A percentile compares a stretch with the other conserved stretches of the same genome.
These are phyloP conservation scores for Calameuta idolon DNA, from an alignment of 2,888 invertebrate genomes.

Conservation along the genomic window DNA sequence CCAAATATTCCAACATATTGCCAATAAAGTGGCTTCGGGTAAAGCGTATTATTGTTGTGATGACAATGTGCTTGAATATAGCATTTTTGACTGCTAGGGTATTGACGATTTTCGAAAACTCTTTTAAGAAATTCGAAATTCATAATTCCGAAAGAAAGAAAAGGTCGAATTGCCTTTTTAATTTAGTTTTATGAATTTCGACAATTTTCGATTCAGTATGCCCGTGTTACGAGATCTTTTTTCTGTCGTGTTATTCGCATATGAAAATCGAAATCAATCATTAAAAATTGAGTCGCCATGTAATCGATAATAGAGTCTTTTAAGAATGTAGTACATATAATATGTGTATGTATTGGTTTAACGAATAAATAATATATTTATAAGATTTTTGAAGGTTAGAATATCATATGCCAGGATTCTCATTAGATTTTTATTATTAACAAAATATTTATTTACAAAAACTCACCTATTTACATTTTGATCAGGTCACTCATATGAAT, in stretches of 20 bases:
- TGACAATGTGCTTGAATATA: too few species aligned
- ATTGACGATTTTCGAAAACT: background rate
- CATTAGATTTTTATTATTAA: background rate
- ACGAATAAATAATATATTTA: slow-evolving; percentile 44
- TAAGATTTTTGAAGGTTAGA: slow-evolving; percentile 18
- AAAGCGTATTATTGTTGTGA: too few species aligned
- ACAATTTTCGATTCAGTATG: background rate
- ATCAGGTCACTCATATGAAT: background rate
- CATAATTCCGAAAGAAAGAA: background rate
- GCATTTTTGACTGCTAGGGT: background rate
- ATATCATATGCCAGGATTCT: background rate
- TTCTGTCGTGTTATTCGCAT: background rate
- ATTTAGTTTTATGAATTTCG: background rate
- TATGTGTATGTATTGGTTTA: slow-evolving; percentile 24
- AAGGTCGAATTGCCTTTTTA: background rate
- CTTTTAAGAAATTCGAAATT: background rate
- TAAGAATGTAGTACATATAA: slow-evolving; percentile 6
- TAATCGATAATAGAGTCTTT: background rate
- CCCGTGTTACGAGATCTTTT: background rate
- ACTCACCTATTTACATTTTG: slow-evolving; percentile 9
- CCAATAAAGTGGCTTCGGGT: too few species aligned
- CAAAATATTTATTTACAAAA: slow-evolving; percentile 1
- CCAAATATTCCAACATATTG: too few species aligned
- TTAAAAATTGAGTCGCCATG: background rate
- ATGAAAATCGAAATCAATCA: background rate